Conservation (phyloP, 2,113 vertebrate species). For the Mustela nigripes region DNA sequence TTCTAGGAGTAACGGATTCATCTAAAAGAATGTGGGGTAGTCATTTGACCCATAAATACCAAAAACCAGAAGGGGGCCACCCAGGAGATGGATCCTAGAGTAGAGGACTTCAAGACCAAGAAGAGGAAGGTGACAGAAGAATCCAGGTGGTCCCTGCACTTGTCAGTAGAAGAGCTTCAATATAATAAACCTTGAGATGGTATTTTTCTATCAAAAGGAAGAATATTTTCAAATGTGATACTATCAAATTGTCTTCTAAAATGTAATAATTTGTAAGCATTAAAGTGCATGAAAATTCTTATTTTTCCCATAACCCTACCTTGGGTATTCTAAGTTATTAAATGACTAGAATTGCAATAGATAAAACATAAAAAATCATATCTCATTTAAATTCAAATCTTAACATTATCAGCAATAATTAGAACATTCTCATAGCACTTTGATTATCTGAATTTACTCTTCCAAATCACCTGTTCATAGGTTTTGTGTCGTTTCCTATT, state of each 20-base stretch:
- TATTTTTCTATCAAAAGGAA: slow-evolving; percentile 6
- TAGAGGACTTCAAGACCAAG: background rate
- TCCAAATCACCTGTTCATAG: background rate
- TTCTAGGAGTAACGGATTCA: background rate
- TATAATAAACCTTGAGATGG: background rate
- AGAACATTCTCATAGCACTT: background rate
- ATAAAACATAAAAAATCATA: background rate
- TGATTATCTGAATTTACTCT: background rate
- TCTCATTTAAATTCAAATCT: slow-evolving; percentile 48
- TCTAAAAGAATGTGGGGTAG: background rate
- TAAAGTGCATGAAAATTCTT: background rate
- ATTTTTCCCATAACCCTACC: background rate
- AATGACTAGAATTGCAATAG: background rate
- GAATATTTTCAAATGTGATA: slow-evolving; percentile 28
- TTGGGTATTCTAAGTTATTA: background rate
- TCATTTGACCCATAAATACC: background rate
- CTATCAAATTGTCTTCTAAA: background rate
- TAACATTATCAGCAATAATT: background rate
- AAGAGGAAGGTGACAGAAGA: background rate
- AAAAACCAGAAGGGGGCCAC: background rate
- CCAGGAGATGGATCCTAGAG: background rate
- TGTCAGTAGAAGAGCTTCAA: background rate
- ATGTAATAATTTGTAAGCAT: background rate
- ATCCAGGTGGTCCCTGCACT: background rate
- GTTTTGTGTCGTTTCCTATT: background rate